phyloP scores from a whole-genome alignment of 1,140 invertebrate species.

The Manduca sexta region DNA sequence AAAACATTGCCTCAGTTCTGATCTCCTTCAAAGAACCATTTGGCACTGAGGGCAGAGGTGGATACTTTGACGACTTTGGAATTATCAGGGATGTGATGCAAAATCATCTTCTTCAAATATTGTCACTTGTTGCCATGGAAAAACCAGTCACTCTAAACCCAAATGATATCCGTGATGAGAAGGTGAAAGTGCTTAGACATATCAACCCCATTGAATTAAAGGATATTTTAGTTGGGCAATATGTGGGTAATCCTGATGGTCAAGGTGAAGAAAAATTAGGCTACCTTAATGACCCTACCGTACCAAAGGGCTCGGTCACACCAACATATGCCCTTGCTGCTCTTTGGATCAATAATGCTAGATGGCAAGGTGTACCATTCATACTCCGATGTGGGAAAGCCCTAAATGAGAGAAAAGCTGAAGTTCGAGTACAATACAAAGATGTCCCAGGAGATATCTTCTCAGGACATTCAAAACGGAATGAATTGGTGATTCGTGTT shows the following conservation, averaged over 20 bases:
- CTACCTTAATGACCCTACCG: conserved; percentile 97
- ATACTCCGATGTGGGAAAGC: conserved; percentile 98
- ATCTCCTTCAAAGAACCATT: conserved; percentile 99
- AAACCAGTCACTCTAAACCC: conserved; percentile 95
- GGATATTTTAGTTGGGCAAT: conserved; percentile 96
- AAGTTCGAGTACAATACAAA: conserved; percentile 97
- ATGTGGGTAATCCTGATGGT: conserved; percentile 91
- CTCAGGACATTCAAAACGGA: conserved; percentile 90
- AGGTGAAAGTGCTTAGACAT: conserved; percentile 95
- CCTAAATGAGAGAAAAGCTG: conserved; percentile 98
- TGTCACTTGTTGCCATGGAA: conserved; percentile 99
- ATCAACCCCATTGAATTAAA: conserved; percentile 85
- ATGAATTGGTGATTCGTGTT: conserved; percentile 98
- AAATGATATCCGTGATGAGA: conserved; percentile 98
- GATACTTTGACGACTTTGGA: conserved; percentile 99
- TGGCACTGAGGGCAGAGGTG: conserved; percentile 97
- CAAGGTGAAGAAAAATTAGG: conserved; percentile 87
- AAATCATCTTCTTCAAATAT: conserved; percentile 98
- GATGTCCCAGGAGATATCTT: conserved; percentile 99
- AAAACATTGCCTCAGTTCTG: conserved; percentile 94
- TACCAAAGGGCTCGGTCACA: conserved; percentile 91
- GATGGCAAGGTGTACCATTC: conserved; percentile 99
- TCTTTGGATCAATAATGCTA: conserved; percentile 95
- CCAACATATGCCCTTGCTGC: conserved; percentile 95
- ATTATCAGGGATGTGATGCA: conserved; percentile 99